phyloP scores from a whole-genome alignment of 2,113 vertebrate genomes.

The Chionodraco myersi region DNA sequence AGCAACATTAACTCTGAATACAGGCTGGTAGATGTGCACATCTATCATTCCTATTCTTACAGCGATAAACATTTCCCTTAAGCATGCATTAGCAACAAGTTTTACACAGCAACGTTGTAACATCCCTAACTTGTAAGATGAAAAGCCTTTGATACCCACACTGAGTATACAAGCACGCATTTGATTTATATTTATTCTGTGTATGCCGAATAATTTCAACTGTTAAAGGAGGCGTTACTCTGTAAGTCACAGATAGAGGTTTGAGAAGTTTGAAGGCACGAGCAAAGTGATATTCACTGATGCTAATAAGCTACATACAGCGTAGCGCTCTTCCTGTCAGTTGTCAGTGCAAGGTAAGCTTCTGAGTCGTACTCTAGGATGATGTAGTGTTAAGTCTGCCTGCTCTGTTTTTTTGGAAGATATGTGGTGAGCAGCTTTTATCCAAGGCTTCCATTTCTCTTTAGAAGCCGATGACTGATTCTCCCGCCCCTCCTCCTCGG shows the following conservation, averaged over 20 bases:
- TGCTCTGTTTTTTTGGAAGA: constrained; percentile 54
- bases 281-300: constrained; percentile 64
- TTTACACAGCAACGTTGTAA: constrained; percentile 14
- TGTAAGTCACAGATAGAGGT: constrained; percentile 46
- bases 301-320: constrained; percentile 61
- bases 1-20: constrained; percentile 56
- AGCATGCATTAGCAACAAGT: constrained; percentile 46
- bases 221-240: constrained; percentile 39
- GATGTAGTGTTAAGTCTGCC: constrained; percentile 79
- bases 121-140: not conserved
- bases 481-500: constrained; percentile 59
- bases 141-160: constrained; percentile 22
- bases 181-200: constrained; percentile 21
- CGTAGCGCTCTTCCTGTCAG: constrained; percentile 52
- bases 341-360: constrained; percentile 74
- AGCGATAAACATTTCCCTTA: constrained; percentile 1
- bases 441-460: constrained; percentile 76
- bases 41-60: constrained; percentile 29
- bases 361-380: constrained; percentile 67
- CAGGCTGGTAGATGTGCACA: constrained; percentile 29
- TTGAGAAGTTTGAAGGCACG: constrained; percentile 44
- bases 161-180: constrained; percentile 3
- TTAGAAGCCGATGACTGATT: constrained; percentile 75
- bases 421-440: constrained; percentile 78
- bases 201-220: constrained; percentile 3